Base-by-base conservation (phyloP, 1,140 invertebrate genomes). In the Hycleus phaleratus region DNA sequence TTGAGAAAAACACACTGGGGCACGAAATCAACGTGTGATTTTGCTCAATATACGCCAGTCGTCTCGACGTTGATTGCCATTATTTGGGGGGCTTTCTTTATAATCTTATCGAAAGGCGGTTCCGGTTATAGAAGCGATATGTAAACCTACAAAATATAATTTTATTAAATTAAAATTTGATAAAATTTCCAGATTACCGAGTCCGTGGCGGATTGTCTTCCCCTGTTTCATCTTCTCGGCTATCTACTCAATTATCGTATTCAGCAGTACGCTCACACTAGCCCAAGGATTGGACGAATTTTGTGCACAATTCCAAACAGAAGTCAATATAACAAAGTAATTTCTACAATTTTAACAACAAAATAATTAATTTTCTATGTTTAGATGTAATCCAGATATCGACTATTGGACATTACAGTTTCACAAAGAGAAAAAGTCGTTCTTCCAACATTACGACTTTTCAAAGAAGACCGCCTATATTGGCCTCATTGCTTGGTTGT, bases 161-260 rank as follows among this genome's bases (percentile, higher is more conserved):
- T 7, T 7, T 39, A 40, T 26, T 42, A 18, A 48, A 11, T 26
- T 24, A 10, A 9, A 11, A 26, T 18, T 62, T 32, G 1, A 32
- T 32, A 32, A 32, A 32, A 32, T 62, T 49, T 47, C 39, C 25
- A 46, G 46, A 39, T 12, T 59, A 38, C 10, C 39, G 18, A 47
- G 46, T 43, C 56, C 60, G 18, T 62, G 60, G 60, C 9, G 12
- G 2, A 62, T 62, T n/a, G 56, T 62, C 6, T 53, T 44, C 26
- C 56, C 56, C n/a, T 26, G 48, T 26, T 12, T 62, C 38, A 12
- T 62, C 38, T 49, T 55, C 48, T 38, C 50, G 2, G 32, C 39
- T 0, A 55, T 62, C 26, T 48, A 49, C 38, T 49, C 57, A 18
- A 50, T 58, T 46, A 7, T 54, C 10, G 26, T 55, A n/a, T 9